Evolutionary conservation across 92 coral and sea anemone genomes (phyloP).

Genomic region (Heliopora coerulea): DNA sequence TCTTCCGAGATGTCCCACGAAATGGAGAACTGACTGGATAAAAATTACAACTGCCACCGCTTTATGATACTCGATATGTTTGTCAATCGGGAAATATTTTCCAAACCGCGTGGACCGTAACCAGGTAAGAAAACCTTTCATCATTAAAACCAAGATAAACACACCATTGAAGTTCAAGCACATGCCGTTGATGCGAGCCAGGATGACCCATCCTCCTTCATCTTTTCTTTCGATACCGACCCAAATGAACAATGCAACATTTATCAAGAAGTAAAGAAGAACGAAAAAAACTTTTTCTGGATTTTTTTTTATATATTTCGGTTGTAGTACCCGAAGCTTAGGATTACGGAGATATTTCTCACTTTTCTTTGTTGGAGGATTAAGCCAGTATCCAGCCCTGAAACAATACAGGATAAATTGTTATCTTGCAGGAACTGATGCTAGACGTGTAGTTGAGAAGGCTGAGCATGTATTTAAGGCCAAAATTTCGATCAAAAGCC

Average conservation of each 20-base stretch:
- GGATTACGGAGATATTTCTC: conserved; percentile 1
- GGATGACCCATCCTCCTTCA: conserved; percentile 38
- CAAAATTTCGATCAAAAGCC: too few species aligned
- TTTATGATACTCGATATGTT: conserved; percentile 32
- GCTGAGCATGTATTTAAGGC: too few species aligned
- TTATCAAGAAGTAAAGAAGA: conserved; percentile 1
- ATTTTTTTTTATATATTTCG: conserved; percentile 7
- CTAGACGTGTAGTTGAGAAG: too few species aligned
- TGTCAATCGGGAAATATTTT: conserved; percentile 31
- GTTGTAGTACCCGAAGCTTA: not conserved
- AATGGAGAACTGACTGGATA: conserved; percentile 8
- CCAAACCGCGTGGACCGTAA: not conserved
- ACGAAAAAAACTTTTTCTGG: conserved; percentile 9
- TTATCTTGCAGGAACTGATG: too few species aligned
- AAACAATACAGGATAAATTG: not conserved
- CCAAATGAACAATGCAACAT: conserved; percentile 29
- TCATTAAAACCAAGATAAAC: conserved; percentile 23
- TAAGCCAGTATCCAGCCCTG: conserved; percentile 31
- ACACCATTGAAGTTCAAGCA: conserved; percentile 34
- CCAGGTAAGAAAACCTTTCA: conserved; percentile 29
- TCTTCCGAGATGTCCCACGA: conserved; percentile 38
- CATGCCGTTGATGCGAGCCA: conserved; percentile 33
- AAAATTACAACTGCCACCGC: conserved; percentile 17
- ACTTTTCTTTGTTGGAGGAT: conserved; percentile 3
- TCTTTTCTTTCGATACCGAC: conserved; percentile 21